Conservation (phyloP, 2,113 vertebrate genomes). For the Macrotis lagotis region DNA sequence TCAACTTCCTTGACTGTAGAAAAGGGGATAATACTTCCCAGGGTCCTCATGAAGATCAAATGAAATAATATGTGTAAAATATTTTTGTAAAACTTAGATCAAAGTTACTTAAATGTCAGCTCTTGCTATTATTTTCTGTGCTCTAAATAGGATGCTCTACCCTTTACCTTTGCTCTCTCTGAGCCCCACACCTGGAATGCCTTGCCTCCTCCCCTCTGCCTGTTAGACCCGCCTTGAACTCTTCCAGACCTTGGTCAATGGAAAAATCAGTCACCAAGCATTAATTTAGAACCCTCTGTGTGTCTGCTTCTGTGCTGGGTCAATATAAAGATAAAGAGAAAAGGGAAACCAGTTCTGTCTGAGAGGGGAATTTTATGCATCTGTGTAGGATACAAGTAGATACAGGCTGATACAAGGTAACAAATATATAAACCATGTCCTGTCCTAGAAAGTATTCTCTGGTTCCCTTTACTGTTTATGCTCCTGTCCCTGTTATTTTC, state of each 20-base stretch:
- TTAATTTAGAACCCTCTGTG: background rate
- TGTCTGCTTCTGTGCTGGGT: background rate
- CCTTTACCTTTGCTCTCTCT: no score
- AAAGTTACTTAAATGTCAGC: background rate
- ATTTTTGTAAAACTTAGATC: background rate
- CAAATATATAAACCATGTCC: background rate
- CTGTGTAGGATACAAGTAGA: background rate
- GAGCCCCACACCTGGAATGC: background rate
- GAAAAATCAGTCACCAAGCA: background rate
- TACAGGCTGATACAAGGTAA: background rate
- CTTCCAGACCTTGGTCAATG: no score
- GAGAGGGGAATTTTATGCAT: background rate
- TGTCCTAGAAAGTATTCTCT: background rate
- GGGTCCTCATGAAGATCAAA: background rate
- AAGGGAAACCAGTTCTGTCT: background rate
- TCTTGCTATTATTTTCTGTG: background rate
- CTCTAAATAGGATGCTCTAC: background rate
- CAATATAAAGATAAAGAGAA: background rate
- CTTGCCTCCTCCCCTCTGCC: background rate
- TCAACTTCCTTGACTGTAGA: background rate
- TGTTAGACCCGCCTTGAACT: background rate
- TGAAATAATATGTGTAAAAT: background rate
- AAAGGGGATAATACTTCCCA: background rate
- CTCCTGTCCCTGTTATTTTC: background rate
- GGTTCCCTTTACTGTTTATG: background rate